Evolutionary conservation across 2,113 vertebrate genomes (phyloP).

Genomic region (Sorex fumeus): DNA sequence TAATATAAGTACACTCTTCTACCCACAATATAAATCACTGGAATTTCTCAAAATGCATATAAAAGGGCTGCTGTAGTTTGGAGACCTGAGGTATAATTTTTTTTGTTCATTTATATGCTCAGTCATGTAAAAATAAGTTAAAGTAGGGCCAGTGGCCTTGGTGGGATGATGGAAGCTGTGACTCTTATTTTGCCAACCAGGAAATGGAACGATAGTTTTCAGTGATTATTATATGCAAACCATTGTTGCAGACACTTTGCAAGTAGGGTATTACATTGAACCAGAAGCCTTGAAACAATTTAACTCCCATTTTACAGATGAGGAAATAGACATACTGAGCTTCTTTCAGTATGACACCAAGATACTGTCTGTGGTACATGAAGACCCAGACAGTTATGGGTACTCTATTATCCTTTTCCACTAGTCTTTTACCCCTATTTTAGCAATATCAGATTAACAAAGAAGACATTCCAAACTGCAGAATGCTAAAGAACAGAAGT

Average conservation of each 20-base stretch:
- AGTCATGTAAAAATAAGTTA: constrained; percentile 43
- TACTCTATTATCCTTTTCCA: not conserved
- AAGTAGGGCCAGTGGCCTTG: constrained; percentile 3
- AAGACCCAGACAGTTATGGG: not conserved
- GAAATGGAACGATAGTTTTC: constrained; percentile 35
- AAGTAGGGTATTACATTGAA: constrained; percentile 49
- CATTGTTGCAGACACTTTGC: constrained; percentile 39
- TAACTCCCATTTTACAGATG: constrained; percentile 41
- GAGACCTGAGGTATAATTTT: constrained; percentile 29
- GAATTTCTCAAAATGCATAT: not conserved
- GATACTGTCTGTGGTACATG: not conserved
- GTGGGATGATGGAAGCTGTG: not conserved
- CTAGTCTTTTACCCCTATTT: constrained; percentile 30
- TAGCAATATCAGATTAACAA: constrained; percentile 37
- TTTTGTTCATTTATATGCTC: constrained; percentile 24
- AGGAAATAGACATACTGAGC: constrained; percentile 28
- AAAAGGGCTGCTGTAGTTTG: constrained; percentile 30
- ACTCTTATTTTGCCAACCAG: not conserved
- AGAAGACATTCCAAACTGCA: constrained; percentile 23
- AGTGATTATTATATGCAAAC: not conserved
- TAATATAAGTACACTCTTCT: constrained; percentile 23
- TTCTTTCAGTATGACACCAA: not conserved
- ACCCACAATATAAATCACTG: constrained; percentile 21
- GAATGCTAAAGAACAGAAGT: not conserved
- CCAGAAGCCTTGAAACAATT: constrained; percentile 50